Conservation (phyloP, 1,140 invertebrate genomes). For the Rhopalosiphum maidis region DNA sequence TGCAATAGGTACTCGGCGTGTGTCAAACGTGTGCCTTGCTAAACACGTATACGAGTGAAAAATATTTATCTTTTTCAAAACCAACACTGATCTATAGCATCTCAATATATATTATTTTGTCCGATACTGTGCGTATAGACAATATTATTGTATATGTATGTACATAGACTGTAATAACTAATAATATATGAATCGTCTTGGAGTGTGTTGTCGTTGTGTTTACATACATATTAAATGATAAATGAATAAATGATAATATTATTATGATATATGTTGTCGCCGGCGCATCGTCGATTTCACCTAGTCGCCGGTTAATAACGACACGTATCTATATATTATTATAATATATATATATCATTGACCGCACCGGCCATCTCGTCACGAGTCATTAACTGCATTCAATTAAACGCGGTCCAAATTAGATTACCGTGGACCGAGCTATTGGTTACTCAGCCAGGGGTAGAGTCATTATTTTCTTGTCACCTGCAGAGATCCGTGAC, state of each 20-base stretch:
- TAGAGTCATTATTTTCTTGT: conserved; percentile 7
- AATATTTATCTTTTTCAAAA: too few species aligned
- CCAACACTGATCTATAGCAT: not conserved
- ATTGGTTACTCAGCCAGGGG: conserved; percentile 8
- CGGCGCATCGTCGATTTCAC: not conserved
- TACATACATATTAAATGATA: not conserved
- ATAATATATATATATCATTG: not conserved
- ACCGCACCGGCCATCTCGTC: not conserved
- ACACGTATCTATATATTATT: not conserved
- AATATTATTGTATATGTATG: not conserved
- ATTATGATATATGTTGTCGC: not conserved
- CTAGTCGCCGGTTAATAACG: not conserved
- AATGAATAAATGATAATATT: not conserved
- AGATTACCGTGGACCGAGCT: not conserved
- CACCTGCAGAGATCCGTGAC: not conserved
- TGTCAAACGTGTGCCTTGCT: not conserved
- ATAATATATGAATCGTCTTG: not conserved
- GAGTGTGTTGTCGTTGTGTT: not conserved
- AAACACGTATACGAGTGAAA: not conserved
- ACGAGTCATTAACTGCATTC: conserved; percentile 32
- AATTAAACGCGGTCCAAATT: conserved; percentile 9
- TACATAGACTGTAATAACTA: not conserved
- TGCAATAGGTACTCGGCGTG: not conserved
- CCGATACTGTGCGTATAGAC: not conserved
- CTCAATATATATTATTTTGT: not conserved